phyloP scores from a whole-genome alignment of 2,113 vertebrate genomes.

The Carassius gibelio region DNA sequence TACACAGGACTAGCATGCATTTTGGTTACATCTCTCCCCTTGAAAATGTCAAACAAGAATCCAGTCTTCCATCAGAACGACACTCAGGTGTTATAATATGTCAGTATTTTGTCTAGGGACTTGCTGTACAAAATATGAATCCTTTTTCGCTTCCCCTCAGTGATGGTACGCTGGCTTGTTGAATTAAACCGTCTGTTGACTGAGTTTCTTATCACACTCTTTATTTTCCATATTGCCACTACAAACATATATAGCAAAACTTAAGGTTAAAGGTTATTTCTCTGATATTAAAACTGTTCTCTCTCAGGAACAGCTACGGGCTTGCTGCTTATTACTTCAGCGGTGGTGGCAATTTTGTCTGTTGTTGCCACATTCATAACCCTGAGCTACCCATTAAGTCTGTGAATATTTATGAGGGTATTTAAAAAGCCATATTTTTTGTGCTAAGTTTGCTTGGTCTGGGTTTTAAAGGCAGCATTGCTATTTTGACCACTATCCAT shows the following conservation, averaged over 20 bases:
- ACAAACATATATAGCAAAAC: neutral
- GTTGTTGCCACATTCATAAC: slow-evolving; percentile 44
- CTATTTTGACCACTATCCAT: neutral
- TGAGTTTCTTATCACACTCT: too few relatives aligned
- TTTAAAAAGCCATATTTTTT: slow-evolving; percentile 46
- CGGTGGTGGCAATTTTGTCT: slow-evolving; percentile 26
- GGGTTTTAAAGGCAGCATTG: slow-evolving; percentile 8
- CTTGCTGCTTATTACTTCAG: slow-evolving; percentile 35
- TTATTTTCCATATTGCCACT: neutral
- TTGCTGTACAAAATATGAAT: neutral
- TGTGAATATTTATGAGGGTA: slow-evolving; percentile 47
- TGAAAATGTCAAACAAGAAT: neutral
- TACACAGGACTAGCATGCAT: neutral
- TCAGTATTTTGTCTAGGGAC: slow-evolving; percentile 4
- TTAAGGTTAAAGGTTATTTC: slow-evolving; percentile 34
- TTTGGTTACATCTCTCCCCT: neutral
- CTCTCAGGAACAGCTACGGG: slow-evolving; percentile 33
- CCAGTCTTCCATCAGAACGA: neutral
- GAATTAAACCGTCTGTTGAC: neutral
- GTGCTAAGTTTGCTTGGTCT: slow-evolving; percentile 20
- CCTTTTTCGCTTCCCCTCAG: neutral
- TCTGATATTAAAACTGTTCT: slow-evolving; percentile 34
- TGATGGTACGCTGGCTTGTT: neutral
- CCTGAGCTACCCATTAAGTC: slow-evolving; percentile 37
- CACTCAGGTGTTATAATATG: neutral